Evolutionary conservation across 2,888 invertebrate species (phyloP), one percentile per base, ranked within the genome.

Genomic region (Vesta saturnalis): DNA sequence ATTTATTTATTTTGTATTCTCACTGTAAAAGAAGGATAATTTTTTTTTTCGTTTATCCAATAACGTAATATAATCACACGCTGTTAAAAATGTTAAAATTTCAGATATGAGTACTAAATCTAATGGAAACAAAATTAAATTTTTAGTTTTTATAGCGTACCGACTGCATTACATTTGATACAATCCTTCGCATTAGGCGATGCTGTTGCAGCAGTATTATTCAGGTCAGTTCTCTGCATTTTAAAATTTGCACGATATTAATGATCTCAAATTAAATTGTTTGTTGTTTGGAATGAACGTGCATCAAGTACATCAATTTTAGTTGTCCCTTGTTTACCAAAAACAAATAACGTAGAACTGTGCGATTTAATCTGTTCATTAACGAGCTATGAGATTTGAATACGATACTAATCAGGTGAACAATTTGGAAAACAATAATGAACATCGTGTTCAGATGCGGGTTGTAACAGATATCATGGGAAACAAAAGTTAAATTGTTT

Each of bases 1-100:
- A 62, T 70, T 68, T 68, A 60, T 67, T 62, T 61, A 43, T 66
- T 63, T 71, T 60, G 67, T 64, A 64, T 71, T 70, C 60, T 67
- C 70, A 72, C 70, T 72, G 67, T 60, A 47, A 59, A 60, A 67
- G 67, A 68, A 12, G 54, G 15, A 16, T 8, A 10, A 43, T n/a
- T n/a, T n/a, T n/a, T n/a, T n/a, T n/a, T n/a, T n/a, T n/a, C n/a
- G n/a, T n/a, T n/a, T n/a, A n/a, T n/a, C n/a, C n/a, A n/a, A 23
- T 23, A 23, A 23, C 23, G 23, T 23, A 23, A 39, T n/a, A n/a
- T n/a, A n/a, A n/a, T n/a, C n/a, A n/a, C n/a, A n/a, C n/a, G n/a
- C n/a, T n/a, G n/a, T n/a, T n/a, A n/a, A n/a, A n/a, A n/a, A n/a
- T n/a, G 39, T 39, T 10, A 39, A 39, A 39, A 39, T n/a, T n/a